Conservation (phyloP, 2,888 invertebrate species). For the Pandemis heparana region DNA sequence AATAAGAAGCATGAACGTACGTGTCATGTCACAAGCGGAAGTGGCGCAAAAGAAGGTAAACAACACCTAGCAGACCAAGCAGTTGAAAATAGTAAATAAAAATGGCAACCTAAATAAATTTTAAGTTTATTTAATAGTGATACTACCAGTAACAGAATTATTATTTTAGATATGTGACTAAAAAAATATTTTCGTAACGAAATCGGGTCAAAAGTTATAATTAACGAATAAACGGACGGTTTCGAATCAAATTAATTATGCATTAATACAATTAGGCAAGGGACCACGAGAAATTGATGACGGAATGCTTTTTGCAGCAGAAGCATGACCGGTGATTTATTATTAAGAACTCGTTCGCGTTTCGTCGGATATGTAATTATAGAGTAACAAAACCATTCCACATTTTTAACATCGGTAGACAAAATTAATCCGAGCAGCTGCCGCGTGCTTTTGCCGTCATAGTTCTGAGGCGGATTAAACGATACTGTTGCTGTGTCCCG, state of each 20-base stretch:
- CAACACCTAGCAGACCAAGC: no score
- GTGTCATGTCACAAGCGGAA: no score
- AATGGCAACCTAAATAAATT: no score
- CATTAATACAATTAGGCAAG: slow-evolving; percentile 13
- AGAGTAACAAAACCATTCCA: slow-evolving; percentile 57
- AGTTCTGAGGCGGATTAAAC: slow-evolving; percentile 29
- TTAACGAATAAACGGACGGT: background rate
- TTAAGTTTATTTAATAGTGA: no score
- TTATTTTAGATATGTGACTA: no score
- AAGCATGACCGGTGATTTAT: slow-evolving; percentile 46
- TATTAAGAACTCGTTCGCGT: slow-evolving; percentile 51
- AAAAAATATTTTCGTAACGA: background rate
- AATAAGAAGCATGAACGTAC: no score
- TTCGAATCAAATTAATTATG: background rate
- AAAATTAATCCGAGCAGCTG: slow-evolving; percentile 75
- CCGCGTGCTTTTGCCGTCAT: slow-evolving; percentile 48
- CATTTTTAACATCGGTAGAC: slow-evolving; percentile 64
- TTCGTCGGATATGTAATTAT: slow-evolving; percentile 62
- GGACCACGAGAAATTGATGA: background rate
- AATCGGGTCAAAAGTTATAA: background rate
- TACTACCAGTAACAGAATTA: no score
- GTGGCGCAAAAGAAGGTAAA: no score
- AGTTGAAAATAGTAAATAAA: no score
- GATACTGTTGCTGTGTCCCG: slow-evolving; percentile 11
- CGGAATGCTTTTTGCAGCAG: slow-evolving; percentile 18